Base-by-base conservation (phyloP, 1,140 invertebrate genomes). In the Drosophila fuyamai region DNA sequence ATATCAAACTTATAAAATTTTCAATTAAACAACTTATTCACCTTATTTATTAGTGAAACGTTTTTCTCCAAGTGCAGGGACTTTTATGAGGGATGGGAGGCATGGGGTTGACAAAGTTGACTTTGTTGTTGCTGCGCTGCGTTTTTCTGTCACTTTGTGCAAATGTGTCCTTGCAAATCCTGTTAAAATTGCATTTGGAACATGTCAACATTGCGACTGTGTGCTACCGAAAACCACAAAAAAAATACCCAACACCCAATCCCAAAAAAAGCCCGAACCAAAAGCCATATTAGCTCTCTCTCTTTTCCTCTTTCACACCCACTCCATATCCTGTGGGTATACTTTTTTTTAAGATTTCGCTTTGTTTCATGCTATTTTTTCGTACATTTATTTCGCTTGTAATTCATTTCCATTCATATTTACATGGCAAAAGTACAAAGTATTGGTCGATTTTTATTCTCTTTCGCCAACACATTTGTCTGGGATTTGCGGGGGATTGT, bases 171-270 rank as follows among this genome's bases (percentile, higher is more conserved):
- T 83, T 89, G 84, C 84, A 89, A 89, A 89, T 89, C 84, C 84
- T 89, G 84, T 89, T 89, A 89, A 89, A 89, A 89, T 89, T 89
- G 84, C 84, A 89, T 89, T 89, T 89, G 84, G 80, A 89, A 89
- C 85, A 89, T 89, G 84, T 89, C 84, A 89, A 89, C 84, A 83
- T 84, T 89, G 77, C 78, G 73, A 76, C 82, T 79, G 75, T 56
- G 67, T 57, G 66, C 66, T 60, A 62, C 76, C 66, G 14, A 84
- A 84, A 85, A 80, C 58, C 81, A 63, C 74, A 70, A 80, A 81
- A 80, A 65, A 74, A 83, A 57, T 5, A 5, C 32, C 35, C 36
- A 32, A 48, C 36, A 47, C 67, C 36, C 50, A 35, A 68, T 62
- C 36, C 46, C 53, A 56, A 40, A 61, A 77, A 77, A 60, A 61